Evolutionary conservation across 2,797 vertebrate genomes (phyloP), one percentile per base, ranked within the genome.

Genomic region (Poeciliopsis gracilis): DNA sequence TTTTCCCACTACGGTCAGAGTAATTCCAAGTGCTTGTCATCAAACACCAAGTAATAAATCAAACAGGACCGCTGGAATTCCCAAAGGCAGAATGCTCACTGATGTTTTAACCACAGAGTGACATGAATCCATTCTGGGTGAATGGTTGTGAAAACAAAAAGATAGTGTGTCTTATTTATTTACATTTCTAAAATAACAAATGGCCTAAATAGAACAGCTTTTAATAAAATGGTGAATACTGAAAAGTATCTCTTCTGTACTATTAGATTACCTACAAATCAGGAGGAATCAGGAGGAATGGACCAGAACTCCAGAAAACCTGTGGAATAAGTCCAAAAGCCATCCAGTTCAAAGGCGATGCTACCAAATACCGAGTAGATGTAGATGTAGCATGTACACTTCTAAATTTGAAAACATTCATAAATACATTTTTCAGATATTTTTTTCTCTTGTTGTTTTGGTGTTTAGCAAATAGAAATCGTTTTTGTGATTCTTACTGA

Each of bases 21-120:
- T 77, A n/a, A 43, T 43, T 43, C 38, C 11, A n/a, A 43, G 38
- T 13, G 66, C 66, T 51, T n/a, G 66, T n/a, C 66, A 69, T 69
- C 66, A 43, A 16, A 15, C 63, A 67, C 25, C 38, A n/a, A 69
- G 36, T 11, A 2, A 63, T 63, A 33, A 36, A 63, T 63, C 20
- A 67, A 41, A 25, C 20, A 2, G 36, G 30, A 41, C 7, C 1
- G 20, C 18, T 67, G 20, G 23, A 67, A 41, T 67, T 41, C 20
- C 63, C 63, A 69, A 43, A n/a, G 10, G 23, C 4, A 45, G 38
- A n/a, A n/a, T 15, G 38, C 4, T 69, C 5, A 1, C 66, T 8
- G 38, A 13, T 38, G 63, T 38, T 38, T 66, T 11, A 66, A 36
- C 61, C 61, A 38, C 61, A 66, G 63, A 66, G 2, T 20, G 23